These are phyloP conservation scores for Rhinichthys osculus DNA, from an alignment of 2,797 vertebrate species.

Conservation along the genomic window DNA sequence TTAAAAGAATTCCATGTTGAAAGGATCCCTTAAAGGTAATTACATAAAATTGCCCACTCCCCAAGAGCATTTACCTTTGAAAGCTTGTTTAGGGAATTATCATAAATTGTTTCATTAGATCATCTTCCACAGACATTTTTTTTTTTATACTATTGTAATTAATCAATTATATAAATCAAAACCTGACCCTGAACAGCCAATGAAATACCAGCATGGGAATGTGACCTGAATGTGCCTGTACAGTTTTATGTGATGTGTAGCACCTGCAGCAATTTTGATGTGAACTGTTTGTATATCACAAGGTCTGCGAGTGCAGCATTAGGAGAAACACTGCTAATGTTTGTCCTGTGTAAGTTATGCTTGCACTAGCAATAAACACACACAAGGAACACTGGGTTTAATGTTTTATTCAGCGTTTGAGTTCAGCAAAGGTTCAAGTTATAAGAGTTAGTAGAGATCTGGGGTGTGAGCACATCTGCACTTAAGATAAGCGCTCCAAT, in stretches of 20 bases:
- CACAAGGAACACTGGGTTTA: not conserved
- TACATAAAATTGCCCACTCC: not conserved
- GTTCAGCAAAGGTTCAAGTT: constrained; percentile 39
- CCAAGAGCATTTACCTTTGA: constrained; percentile 16
- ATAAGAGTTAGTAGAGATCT: constrained; percentile 16
- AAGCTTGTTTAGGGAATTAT: constrained; percentile 11
- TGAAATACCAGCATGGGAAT: not conserved
- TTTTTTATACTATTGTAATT: not conserved
- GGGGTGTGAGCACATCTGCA: not conserved
- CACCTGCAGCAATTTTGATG: not conserved
- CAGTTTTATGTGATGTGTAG: not conserved
- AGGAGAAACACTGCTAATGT: constrained; percentile 19
- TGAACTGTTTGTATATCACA: constrained; percentile 23
- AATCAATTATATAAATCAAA: not conserved
- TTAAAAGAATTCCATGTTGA: not conserved
- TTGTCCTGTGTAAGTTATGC: constrained; percentile 19
- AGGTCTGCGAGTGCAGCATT: not conserved
- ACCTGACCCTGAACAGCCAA: not conserved
- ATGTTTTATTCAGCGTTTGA: constrained; percentile 40
- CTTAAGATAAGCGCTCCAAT: not conserved
- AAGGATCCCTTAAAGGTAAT: not conserved
- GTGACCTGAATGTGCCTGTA: constrained; percentile 15
- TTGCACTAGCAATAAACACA: constrained; percentile 17
- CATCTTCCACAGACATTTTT: not conserved
- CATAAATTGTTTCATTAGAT: constrained; percentile 1